Conservation (phyloP, 2,888 invertebrate species). For the Acrobasis repandana region DNA sequence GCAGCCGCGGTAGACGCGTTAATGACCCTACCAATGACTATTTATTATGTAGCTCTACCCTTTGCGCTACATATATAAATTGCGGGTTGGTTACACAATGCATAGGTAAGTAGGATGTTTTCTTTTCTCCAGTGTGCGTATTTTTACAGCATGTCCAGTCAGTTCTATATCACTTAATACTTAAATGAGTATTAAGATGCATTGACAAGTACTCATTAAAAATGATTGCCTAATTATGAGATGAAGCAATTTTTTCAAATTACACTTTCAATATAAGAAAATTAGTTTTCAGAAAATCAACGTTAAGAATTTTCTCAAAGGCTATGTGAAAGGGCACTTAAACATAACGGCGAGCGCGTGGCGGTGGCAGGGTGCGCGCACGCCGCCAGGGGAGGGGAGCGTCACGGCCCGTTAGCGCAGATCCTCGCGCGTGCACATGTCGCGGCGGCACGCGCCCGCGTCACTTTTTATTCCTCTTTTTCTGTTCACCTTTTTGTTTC, state of each 20-base stretch:
- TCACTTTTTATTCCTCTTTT: conserved; percentile 71
- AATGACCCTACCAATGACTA: no score
- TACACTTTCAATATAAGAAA: background rate
- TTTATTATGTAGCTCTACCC: no score
- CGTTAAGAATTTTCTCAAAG: conserved; percentile 13
- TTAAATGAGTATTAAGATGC: no score
- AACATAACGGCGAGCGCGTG: conserved; percentile 72
- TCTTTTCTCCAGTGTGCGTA: no score
- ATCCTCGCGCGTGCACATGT: conserved; percentile 79
- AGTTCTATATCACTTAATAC: no score
- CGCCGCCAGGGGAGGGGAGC: conserved; percentile 38
- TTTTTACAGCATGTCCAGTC: no score
- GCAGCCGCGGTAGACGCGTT: conserved; percentile 32
- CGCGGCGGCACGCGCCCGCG: conserved; percentile 78
- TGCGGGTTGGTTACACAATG: no score
- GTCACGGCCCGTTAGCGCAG: conserved; percentile 75
- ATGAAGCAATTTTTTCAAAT: background rate
- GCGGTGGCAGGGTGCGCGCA: conserved; percentile 38
- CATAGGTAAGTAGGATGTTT: no score
- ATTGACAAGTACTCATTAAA: no score
- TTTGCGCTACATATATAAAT: no score
- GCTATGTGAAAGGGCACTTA: conserved; percentile 35
- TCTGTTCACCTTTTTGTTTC: conserved; percentile 68
- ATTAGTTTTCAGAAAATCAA: background rate
- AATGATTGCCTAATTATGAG: no score